Conservation (phyloP, 23 tunicate species). For the Oikopleura dioica region DNA sequence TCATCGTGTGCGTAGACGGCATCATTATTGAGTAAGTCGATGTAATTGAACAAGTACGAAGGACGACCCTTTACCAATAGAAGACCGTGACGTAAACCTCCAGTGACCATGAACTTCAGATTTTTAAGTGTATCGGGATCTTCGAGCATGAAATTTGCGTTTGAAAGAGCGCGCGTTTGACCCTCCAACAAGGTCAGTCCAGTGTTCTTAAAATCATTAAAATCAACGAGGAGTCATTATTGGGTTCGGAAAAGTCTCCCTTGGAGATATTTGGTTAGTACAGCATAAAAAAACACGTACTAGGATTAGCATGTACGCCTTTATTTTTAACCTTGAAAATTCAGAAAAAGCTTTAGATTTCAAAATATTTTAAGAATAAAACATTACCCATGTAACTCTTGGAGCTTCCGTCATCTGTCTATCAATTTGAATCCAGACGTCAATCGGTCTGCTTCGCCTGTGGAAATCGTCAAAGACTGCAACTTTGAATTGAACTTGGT, state of each 20-base stretch:
- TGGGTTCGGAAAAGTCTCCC: too few species aligned
- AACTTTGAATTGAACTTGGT: neutral
- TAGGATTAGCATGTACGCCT: too few species aligned
- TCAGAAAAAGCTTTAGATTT: too few species aligned
- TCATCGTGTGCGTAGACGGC: neutral
- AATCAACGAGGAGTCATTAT: too few species aligned
- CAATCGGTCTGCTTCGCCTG: neutral
- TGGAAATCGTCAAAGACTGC: neutral
- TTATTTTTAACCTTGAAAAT: too few species aligned
- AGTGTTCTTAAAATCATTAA: neutral
- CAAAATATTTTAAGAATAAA: too few species aligned
- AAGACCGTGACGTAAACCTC: neutral
- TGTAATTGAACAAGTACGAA: conserved; percentile 1
- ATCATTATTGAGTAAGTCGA: neutral
- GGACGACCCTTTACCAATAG: neutral
- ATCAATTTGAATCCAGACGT: conserved; percentile 9
- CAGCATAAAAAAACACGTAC: too few species aligned
- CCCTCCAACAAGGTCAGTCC: neutral
- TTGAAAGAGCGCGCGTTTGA: neutral
- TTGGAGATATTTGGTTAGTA: too few species aligned
- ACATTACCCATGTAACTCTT: neutral
- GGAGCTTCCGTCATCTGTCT: neutral
- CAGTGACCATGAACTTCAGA: conserved; percentile 1
- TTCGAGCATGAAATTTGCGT: neutral
- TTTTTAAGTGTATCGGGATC: neutral